phyloP scores from a whole-genome alignment of 2,113 vertebrate genomes.

The Sprattus sprattus region DNA sequence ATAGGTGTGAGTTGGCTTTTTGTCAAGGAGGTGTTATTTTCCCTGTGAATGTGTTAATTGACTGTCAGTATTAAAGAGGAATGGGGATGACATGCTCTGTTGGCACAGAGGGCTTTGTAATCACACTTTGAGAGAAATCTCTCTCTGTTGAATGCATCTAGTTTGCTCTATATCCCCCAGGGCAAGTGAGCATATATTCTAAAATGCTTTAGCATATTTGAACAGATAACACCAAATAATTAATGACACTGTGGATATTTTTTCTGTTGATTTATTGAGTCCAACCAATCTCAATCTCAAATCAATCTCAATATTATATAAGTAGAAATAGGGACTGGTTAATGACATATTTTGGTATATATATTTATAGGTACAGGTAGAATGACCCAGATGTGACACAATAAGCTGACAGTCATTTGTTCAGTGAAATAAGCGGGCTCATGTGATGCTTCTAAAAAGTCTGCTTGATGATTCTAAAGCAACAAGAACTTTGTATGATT shows the following conservation, averaged over 20 bases:
- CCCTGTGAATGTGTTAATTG: constrained; percentile 48
- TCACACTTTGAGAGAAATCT: constrained; percentile 16
- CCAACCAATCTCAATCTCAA: background rate
- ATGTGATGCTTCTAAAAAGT: constrained; percentile 57
- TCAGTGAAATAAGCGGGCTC: background rate
- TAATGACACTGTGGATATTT: background rate
- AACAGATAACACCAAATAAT: background rate
- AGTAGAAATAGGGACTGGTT: background rate
- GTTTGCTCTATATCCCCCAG: background rate
- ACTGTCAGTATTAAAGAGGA: constrained; percentile 45
- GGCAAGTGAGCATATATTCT: background rate
- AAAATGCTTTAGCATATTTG: background rate
- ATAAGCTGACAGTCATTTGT: background rate
- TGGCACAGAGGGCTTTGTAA: constrained; percentile 30
- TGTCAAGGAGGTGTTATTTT: constrained; percentile 43
- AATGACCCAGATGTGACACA: background rate
- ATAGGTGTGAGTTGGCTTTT: constrained; percentile 37
- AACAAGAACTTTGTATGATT: constrained; percentile 61
- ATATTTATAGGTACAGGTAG: background rate
- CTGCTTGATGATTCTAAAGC: constrained; percentile 71
- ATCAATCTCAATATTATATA: background rate
- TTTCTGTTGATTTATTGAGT: background rate
- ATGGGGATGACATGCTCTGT: constrained; percentile 28
- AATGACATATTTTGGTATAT: background rate
- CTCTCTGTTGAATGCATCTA: background rate